phyloP scores from a whole-genome alignment of 1,140 invertebrate species.

The Microvelia longipes region DNA sequence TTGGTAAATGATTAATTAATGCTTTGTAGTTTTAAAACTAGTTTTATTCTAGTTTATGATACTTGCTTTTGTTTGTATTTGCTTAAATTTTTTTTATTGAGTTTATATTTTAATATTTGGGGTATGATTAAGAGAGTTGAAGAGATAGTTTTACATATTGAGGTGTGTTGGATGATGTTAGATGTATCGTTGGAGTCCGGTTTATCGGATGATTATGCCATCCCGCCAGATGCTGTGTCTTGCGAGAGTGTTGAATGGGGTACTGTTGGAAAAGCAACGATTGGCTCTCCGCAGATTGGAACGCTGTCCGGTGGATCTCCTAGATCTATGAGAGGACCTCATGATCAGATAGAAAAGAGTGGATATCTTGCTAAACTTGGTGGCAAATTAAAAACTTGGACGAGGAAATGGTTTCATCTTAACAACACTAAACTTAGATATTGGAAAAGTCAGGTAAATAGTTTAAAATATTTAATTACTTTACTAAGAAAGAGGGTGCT shows the following conservation, averaged over 20 bases:
- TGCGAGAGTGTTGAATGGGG: constrained; percentile 38
- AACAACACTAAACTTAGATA: constrained; percentile 82
- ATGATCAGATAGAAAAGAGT: constrained; percentile 54
- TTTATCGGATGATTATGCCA: constrained; percentile 87
- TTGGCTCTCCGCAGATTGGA: not conserved
- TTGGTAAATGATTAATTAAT: no score
- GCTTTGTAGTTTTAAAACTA: no score
- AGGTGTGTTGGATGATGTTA: constrained; percentile 3
- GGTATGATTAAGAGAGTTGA: no score
- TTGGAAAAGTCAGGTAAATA: constrained; percentile 62
- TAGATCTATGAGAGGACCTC: constrained; percentile 14
- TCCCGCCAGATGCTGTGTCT: constrained; percentile 80
- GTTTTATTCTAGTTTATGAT: no score
- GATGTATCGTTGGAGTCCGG: constrained; percentile 84
- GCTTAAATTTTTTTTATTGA: no score
- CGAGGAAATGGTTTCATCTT: constrained; percentile 83
- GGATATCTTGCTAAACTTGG: constrained; percentile 87
- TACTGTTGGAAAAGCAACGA: not conserved
- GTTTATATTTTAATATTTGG: no score
- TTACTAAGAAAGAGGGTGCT: no score
- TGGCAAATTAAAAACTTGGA: constrained; percentile 89
- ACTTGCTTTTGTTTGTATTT: no score
- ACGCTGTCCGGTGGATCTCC: constrained; percentile 16
- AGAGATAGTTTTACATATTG: not conserved
- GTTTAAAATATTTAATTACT: not conserved